Base-by-base conservation (phyloP, 2,888 invertebrate species). In the Rhagonycha fulva region DNA sequence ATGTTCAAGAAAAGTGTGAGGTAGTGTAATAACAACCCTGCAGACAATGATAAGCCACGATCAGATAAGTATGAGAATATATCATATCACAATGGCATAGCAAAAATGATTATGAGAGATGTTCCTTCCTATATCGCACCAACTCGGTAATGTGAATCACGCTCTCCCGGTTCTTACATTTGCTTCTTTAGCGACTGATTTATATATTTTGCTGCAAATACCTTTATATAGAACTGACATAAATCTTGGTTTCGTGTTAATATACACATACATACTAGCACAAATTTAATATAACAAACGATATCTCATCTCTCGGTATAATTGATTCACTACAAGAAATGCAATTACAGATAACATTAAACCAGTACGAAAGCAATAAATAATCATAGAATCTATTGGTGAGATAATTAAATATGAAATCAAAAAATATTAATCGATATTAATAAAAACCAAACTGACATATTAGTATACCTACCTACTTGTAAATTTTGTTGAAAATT, bases 61-160 rank as follows among this genome's bases (percentile, higher is more conserved):
- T 82, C 81, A 78, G 81, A 81, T 82, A 81, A 78, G 74, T 62
- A 72, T 71, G 78, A 76, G 76, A 80, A 86, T 87, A 87, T 86
- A 87, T 87, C 87, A 87, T 84, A 86, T 85, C 86, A 87, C 87
- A 87, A 87, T 86, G 86, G 86, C 86, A 84, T 84, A 84, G 85
- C 87, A 86, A 87, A 87, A 87, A 87, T 87, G 87, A 87, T 87
- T 87, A 87, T 86, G 85, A 84, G 86, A 85, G 86, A 86, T 86
- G 87, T 87, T 87, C 87, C 87, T 87, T 87, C 87, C 87, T 86
- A 85, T 85, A 86, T 84, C 83, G 83, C 84, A 83, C 83, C 82
- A 82, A 81, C 84, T 84, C 84, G 85, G 86, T 86, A 86, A 86
- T 85, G 86, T 85, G 85, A 86, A 86, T 86, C 86, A 85, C 86